Evolutionary conservation across 2,797 vertebrate species (phyloP), one percentile per base, ranked within the genome.

Genomic region (Pachyuromys duprasi): DNA sequence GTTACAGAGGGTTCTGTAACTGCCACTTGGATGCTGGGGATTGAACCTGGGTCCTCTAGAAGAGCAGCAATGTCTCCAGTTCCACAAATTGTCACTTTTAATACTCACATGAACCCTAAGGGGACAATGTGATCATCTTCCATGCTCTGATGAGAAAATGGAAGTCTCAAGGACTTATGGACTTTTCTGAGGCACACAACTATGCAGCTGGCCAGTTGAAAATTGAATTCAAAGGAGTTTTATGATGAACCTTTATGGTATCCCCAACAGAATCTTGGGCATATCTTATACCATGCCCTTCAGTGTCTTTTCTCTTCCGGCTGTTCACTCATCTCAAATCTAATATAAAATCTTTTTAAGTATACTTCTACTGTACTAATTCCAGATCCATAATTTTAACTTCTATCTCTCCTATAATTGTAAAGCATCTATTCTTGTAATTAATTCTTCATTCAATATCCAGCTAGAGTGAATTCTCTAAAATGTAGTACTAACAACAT

Each of bases 271-370:
- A 63, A 9, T 28, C 28, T 8, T 28, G 45, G 55, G 11, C 2
- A 17, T 7, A 39, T 2, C 3, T 0, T 24, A 4, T 18, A 18
- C 0, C 4, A 45, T 13, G 31, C 24, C 14, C 11, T 49, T 78
- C 13, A 0, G 0, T 69, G 36, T 22, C 57, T 65, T 69, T 39
- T 28, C 28, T 42, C 2, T 49, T 55, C 8, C 1, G 20, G 7
- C 6, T n/a, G 5, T 13, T 82, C 17, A 0, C 28, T 90, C 26
- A 57, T 65, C 17, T 72, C 70, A 65, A 76, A 79, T 33, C 18
- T 26, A 57, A 8, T 26, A 24, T 87, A 18, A 20, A 65, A 49
- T 33, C 57, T 80, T 88, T 69, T 33, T 8, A 78, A 76, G 20
- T n/a, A 31, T 65, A 26, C 67, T 93, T 87, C 78, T 12, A 6